Conservation (phyloP, 1,140 invertebrate species). For the Oryctes rhinoceros region DNA sequence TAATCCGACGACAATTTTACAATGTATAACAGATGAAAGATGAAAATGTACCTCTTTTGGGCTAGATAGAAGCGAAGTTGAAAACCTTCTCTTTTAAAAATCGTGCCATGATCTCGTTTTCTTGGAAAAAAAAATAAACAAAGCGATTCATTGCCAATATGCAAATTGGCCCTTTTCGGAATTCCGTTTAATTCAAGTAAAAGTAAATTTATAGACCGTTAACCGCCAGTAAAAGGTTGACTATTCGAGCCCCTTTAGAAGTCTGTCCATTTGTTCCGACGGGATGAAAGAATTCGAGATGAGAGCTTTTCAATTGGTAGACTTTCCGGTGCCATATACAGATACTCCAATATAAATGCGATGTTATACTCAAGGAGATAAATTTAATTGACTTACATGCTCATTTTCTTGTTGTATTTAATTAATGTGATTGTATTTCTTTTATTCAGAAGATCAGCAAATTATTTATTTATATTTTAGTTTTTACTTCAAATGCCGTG, state of each 20-base stretch:
- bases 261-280: background rate
- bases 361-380: too few species aligned
- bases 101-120: background rate
- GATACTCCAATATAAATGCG: too few species aligned
- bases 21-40: slow-evolving; percentile 2
- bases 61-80: background rate
- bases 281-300: too few species aligned
- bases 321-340: too few species aligned
- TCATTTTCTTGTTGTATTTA: too few species aligned
- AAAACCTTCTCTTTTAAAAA: background rate
- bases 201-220: slow-evolving; percentile 7
- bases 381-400: too few species aligned
- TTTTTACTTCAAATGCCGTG: too few species aligned
- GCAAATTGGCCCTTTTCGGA: slow-evolving; percentile 2
- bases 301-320: too few species aligned
- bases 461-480: too few species aligned
- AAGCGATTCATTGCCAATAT: background rate
- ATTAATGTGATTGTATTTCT: too few species aligned
- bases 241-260: background rate
- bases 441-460: too few species aligned
- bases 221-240: background rate
- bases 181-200: slow-evolving; percentile 3
- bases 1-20: background rate
- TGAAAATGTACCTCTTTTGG: background rate
- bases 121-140: background rate